Conservation (phyloP, 2,888 invertebrate species). For the Chrysotoxum bicinctum region DNA sequence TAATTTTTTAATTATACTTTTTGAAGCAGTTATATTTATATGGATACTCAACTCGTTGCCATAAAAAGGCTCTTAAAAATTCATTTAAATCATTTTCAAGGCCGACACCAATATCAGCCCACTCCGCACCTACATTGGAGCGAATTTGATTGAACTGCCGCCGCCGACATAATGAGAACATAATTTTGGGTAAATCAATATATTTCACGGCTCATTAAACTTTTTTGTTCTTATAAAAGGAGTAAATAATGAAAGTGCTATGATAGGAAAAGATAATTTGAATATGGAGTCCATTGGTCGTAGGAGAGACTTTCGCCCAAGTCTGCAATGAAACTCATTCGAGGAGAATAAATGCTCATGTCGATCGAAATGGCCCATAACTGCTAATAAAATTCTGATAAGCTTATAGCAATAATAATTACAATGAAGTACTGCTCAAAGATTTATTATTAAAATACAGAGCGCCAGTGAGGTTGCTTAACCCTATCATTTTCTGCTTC, state of each 20-base stretch:
- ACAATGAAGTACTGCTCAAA: slow-evolving; percentile 40
- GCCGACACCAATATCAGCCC: background rate
- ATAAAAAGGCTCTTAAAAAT: slow-evolving; percentile 36
- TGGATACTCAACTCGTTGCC: background rate
- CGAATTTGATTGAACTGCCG: background rate
- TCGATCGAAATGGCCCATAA: slow-evolving; percentile 16
- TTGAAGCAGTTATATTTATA: background rate
- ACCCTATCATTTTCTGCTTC: background rate
- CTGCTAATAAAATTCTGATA: slow-evolving; percentile 8
- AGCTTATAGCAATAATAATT: slow-evolving; percentile 17
- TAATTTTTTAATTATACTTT: slow-evolving; percentile 37
- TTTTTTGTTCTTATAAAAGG: slow-evolving; percentile 13
- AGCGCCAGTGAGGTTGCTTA: background rate
- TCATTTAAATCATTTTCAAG: slow-evolving; percentile 15
- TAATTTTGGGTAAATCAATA: slow-evolving; percentile 51
- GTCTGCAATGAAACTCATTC: slow-evolving; percentile 9
- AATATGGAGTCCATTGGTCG: slow-evolving; percentile 12
- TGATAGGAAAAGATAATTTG: slow-evolving; percentile 14
- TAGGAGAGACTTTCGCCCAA: background rate
- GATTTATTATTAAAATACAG: slow-evolving; percentile 36
- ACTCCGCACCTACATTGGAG: background rate
- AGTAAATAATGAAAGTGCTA: background rate
- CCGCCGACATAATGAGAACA: slow-evolving; percentile 36
- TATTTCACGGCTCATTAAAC: slow-evolving; percentile 24
- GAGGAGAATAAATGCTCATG: slow-evolving; percentile 10